Evolutionary conservation across 2,888 invertebrate species (phyloP).

Genomic region (Nezara viridula): DNA sequence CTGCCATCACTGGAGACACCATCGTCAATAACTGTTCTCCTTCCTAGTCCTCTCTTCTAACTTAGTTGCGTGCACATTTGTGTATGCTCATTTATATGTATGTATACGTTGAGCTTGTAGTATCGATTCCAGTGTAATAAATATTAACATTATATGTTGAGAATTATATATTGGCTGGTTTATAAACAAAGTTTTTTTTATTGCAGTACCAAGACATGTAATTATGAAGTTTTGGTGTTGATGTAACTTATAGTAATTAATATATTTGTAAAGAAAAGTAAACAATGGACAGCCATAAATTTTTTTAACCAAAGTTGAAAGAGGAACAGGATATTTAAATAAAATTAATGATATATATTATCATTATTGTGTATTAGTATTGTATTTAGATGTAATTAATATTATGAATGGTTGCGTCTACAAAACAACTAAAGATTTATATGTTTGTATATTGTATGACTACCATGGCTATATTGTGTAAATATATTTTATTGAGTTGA

Average conservation of each 20-base stretch:
- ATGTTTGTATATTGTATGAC: slow-evolving; percentile 31
- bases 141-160: background rate
- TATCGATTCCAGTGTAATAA: background rate
- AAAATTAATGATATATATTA: slow-evolving; percentile 30
- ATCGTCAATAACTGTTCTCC: slow-evolving; percentile 20
- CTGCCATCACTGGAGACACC: background rate
- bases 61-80: background rate
- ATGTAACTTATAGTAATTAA: background rate
- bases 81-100: slow-evolving; percentile 33
- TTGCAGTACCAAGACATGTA: background rate
- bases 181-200: slow-evolving; percentile 4
- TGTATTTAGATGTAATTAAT: slow-evolving; percentile 34
- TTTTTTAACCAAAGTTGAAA: slow-evolving; percentile 27
- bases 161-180: background rate
- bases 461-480: slow-evolving; percentile 18
- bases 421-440: slow-evolving; percentile 18
- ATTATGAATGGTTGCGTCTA: background rate
- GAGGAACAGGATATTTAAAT: slow-evolving; percentile 23
- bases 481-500: slow-evolving; percentile 30
- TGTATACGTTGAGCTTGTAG: slow-evolving; percentile 37
- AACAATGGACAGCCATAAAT: background rate
- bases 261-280: background rate
- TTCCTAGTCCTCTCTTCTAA: slow-evolving; percentile 45
- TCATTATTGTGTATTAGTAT: slow-evolving; percentile 33
- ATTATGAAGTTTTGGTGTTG: background rate